These are phyloP conservation scores for Siniperca obscura DNA, from an alignment of 2,797 vertebrate genomes.

Conservation along the genomic window DNA sequence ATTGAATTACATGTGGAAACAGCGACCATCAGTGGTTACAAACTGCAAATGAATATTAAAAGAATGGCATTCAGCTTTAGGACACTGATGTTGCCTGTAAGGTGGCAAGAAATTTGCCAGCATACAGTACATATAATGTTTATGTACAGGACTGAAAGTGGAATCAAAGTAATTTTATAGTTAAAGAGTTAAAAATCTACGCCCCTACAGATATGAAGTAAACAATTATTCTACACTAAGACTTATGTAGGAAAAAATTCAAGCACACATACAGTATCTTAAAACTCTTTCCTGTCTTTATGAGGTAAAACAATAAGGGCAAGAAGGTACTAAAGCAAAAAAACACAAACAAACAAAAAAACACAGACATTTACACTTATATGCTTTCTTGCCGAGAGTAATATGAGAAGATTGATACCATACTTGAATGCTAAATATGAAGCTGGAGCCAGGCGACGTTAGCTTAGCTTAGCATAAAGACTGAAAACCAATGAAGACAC, in stretches of 20 bases:
- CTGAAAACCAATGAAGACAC: background rate
- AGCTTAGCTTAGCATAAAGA: slow-evolving; percentile 22
- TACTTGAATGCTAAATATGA: background rate
- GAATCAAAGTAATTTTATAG: slow-evolving; percentile 34
- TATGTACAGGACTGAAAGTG: slow-evolving; percentile 44
- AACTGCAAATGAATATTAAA: slow-evolving; percentile 45
- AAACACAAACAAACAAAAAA: background rate
- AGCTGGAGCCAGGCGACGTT: background rate
- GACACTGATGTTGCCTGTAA: slow-evolving; percentile 33
- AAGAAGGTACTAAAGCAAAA: slow-evolving; percentile 24
- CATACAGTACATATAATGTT: slow-evolving; percentile 37
- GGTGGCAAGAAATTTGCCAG: slow-evolving; percentile 31
- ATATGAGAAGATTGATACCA: background rate
- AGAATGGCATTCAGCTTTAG: slow-evolving; percentile 32
- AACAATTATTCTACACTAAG: slow-evolving; percentile 43
- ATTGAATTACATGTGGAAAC: slow-evolving; percentile 58
- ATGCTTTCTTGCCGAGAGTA: background rate
- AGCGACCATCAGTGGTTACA: slow-evolving; percentile 72
- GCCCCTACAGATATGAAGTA: slow-evolving; percentile 38
- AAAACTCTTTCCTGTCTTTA: slow-evolving; percentile 59
- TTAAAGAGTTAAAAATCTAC: slow-evolving; percentile 44
- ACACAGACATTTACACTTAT: slow-evolving; percentile 1
- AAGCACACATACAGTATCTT: slow-evolving; percentile 45
- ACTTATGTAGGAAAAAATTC: slow-evolving; percentile 26
- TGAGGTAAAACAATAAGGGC: slow-evolving; percentile 66